phyloP scores from a whole-genome alignment of 2,888 invertebrate species.

The Ormyrus rosae region DNA sequence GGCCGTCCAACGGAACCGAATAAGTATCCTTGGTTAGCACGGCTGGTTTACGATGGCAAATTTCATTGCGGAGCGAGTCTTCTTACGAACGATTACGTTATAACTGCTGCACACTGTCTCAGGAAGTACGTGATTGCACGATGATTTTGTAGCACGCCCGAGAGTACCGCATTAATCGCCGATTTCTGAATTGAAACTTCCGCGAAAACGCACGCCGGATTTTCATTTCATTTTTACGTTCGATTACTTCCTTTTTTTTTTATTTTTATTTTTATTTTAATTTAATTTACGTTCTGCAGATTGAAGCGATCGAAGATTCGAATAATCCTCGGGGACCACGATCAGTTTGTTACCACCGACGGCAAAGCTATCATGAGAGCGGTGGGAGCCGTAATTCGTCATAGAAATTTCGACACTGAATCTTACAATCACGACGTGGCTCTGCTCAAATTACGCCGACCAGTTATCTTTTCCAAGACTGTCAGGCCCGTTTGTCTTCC shows the following conservation, averaged over 20 bases:
- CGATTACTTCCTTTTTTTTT: background rate
- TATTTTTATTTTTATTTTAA: background rate
- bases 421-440: slow-evolving; percentile 93
- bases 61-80: slow-evolving; percentile 93
- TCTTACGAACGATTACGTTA: slow-evolving; percentile 88
- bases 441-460: slow-evolving; percentile 85
- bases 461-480: slow-evolving; percentile 85
- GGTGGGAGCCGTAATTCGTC: slow-evolving; percentile 86
- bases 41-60: slow-evolving; percentile 90
- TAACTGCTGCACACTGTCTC: slow-evolving; percentile 93
- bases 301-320: slow-evolving; percentile 88
- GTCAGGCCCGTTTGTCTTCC: slow-evolving; percentile 89
- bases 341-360: slow-evolving; percentile 87
- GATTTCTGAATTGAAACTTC: background rate
- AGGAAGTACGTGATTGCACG: slow-evolving; percentile 78
- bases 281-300: slow-evolving; percentile 73
- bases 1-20: slow-evolving; percentile 89
- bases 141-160: slow-evolving; percentile 3
- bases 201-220: too few relatives aligned
- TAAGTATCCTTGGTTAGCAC: slow-evolving; percentile 91
- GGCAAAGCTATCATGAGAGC: slow-evolving; percentile 89
- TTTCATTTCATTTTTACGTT: too few relatives aligned
- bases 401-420: slow-evolving; percentile 89
- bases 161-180: background rate
- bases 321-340: slow-evolving; percentile 89